Evolutionary conservation across 1,140 invertebrate genomes (phyloP).

Genomic region (Lordiphosa clarofinis): DNA sequence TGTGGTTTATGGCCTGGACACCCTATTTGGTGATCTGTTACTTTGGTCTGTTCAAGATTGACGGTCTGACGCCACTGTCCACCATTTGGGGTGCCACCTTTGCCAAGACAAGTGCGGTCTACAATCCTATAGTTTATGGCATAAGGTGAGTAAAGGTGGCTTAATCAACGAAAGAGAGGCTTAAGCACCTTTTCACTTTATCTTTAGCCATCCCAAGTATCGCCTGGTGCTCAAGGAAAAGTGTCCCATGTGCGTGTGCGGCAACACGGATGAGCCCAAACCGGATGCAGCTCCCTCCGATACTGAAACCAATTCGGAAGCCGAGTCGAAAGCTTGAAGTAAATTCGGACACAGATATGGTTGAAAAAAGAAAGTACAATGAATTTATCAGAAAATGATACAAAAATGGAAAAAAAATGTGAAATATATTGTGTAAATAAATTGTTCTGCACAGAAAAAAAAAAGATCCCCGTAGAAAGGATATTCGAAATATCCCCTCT

Average conservation of each 20-base stretch:
- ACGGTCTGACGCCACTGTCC: conserved; percentile 85
- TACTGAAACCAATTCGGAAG: conserved; percentile 74
- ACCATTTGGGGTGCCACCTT: conserved; percentile 90
- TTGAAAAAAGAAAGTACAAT: conserved; percentile 20
- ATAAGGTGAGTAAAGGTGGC: conserved; percentile 82
- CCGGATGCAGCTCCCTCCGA: conserved; percentile 80
- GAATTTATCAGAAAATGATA: conserved; percentile 36
- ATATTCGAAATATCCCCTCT: too few relatives aligned
- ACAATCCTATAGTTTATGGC: conserved; percentile 91
- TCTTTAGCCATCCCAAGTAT: conserved; percentile 87
- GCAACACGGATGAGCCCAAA: conserved; percentile 66
- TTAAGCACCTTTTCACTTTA: too few relatives aligned
- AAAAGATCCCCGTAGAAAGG: too few relatives aligned
- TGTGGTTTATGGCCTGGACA: conserved; percentile 93
- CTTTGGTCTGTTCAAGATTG: conserved; percentile 86
- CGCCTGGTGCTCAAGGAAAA: conserved; percentile 85
- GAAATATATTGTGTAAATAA: neutral
- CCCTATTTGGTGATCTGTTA: conserved; percentile 92
- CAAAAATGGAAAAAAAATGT: conserved; percentile 36
- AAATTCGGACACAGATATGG: too few relatives aligned
- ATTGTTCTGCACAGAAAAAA: too few relatives aligned
- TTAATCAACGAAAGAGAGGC: neutral
- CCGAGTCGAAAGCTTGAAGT: conserved; percentile 62
- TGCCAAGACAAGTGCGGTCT: conserved; percentile 88
- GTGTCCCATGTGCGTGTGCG: conserved; percentile 85